Evolutionary conservation across 2,113 vertebrate genomes (phyloP), one percentile per base, ranked within the genome.

Genomic region (Riparia riparia): DNA sequence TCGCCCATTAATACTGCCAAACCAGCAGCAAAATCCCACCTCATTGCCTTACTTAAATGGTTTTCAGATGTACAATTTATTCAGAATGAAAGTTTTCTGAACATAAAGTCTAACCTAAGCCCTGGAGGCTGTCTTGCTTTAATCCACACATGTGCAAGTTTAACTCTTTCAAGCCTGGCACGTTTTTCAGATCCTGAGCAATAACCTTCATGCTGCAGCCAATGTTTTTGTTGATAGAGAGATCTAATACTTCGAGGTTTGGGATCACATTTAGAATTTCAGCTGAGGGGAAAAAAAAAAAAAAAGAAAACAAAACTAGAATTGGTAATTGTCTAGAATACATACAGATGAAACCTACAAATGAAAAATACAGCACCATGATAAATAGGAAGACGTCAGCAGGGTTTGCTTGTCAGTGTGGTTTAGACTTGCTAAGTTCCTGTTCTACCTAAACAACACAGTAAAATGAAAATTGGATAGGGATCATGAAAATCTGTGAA

Each of bases 121-220:
- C 89, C 25, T 93, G 83, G 31, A 99, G 96, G 90, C 94, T 78
- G 87, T 96, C 96, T 53, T 93, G 83, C 32, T 90, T 97, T 94
- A 99, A 97, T 72, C 99, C 98, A 90, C 99, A 99, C 57, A 97
- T 98, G 81, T 98, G 98, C 29, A 99, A 93, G 44, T 98, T 98
- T 20, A 99, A 95, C 50, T 97, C 97, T 60, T 97, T 97, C 89
- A 99, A 96, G 69, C 89, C 89, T 34, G 97, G 65, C 42, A 97
- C 92, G 12, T 97, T 95, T 90, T 95, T 96, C 77, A 99, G 94
- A 34, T 98, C 95, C 49, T 98, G 94, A 45, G 97, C 96, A 73
- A 99, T 88, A 50, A 91, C 89, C 20, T 95, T 85, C 79, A 99
- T 65, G 57, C 97, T 98, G 49, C 60, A 95, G 37, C 97, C 93